Base-by-base conservation (phyloP, 2,888 invertebrate species). In the Drosophila prolongata region DNA sequence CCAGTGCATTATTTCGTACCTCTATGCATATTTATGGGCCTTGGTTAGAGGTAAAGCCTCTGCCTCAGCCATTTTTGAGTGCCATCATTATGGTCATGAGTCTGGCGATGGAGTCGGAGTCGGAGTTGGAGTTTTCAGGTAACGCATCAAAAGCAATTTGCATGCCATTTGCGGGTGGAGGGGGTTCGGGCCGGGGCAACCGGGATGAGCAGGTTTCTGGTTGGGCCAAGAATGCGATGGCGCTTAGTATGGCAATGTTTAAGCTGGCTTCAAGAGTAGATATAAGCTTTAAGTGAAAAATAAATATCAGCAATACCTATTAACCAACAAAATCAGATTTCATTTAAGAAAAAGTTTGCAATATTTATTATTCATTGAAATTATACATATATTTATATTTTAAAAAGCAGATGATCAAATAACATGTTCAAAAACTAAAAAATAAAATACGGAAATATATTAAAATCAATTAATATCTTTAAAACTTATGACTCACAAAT, bases 101-200 rank as follows among this genome's bases (percentile, higher is more conserved):
- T 72, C 50, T 68, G 68, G 68, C 47, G 34, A 47, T 47, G 47
- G 47, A 47, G 47, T 47, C 47, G 62, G 16, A 34, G 49, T 24
- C 30, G 24, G 54, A 57, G 71, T 49, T 50, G 24, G 54, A 57
- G 71, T 49, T 50, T 52, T 34, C 37, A 43, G 54, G 50, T 49
- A 85, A 87, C 82, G 84, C 87, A 89, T 85, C 80, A 89, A 86
- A 86, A 86, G 87, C 85, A 89, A 86, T 86, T 86, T 86, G 85
- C 85, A 86, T 86, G 85, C 87, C 89, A 86, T 88, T 85, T 85
- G 71, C 58, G 46, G 62, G 56, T 24, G 55, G 55, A 38, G 30
- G 52, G 46, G 47, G 10, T 1, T 8, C 1, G 46, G 14, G 34
- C 9, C 14, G 80, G 69, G 69, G 58, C 56, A 73, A 40, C 43